Base-by-base conservation (phyloP, 2,888 invertebrate genomes). In the Morpho helenor region DNA sequence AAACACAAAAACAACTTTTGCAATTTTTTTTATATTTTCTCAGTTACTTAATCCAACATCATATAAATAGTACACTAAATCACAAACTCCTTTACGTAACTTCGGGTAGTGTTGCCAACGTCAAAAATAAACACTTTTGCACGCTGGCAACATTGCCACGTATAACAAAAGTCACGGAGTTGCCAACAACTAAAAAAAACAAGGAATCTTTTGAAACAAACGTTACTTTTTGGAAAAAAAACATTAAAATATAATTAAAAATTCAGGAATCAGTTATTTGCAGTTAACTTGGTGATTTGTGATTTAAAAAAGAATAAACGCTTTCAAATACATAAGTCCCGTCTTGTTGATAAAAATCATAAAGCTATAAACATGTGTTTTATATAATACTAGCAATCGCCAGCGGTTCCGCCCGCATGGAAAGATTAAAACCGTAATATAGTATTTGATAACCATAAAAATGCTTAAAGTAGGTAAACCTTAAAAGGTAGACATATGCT, bases 61-160 rank as follows among this genome's bases (percentile, higher is more conserved):
- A 73, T 72, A 75, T 79, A 78, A 77, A 79, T 77, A 78, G 68
- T 74, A 72, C 69, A 69, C 62, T 72, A 23, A 70, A 70, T 71
- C 64, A 62, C 63, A 60, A 63, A 61, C 64, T 62, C 56, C 52
- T 54, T 56, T 62, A 55, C 57, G 46, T 41, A 45, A 44, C 43
- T 7, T n/a, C 40, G 51, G 47, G 41, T 9, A 49, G 49, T 41
- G 49, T 58, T 52, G 55, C 55, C 51, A 52, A 7, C 16, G 43
- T 39, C 23, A 49, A 56, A 40, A 56, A 56, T 46, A 41, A 16
- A 16, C 16, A 16, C 2, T 16, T 49, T 53, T 49, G 9, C 48
- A 47, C 6, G n/a, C 5, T 48, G 42, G 49, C 56, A 60, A 51
- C 46, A 58, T 9, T 47, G 47, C 47, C 8, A 44, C 31, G 31